phyloP scores from a whole-genome alignment of 2,797 vertebrate genomes.

The Furcifer pardalis region DNA sequence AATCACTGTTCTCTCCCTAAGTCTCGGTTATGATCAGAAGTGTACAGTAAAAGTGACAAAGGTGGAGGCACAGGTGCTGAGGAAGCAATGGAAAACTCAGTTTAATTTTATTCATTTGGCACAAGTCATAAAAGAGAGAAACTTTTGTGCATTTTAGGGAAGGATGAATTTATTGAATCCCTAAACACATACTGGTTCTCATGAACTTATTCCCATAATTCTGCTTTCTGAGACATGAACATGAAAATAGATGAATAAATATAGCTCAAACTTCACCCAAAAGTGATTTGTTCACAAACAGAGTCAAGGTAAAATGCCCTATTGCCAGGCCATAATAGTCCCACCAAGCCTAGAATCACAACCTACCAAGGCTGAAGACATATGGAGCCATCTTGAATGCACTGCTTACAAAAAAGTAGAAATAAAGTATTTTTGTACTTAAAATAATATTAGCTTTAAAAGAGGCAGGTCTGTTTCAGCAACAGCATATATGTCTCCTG shows the following conservation, averaged over 20 bases:
- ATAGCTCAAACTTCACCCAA: too few relatives aligned
- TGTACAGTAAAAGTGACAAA: slow-evolving; percentile 19
- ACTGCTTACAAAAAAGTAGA: too few relatives aligned
- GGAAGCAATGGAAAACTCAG: slow-evolving; percentile 26
- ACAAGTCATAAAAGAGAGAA: neutral
- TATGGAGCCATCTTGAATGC: too few relatives aligned
- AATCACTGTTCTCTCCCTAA: slow-evolving; percentile 5
- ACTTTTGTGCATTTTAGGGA: slow-evolving; percentile 24
- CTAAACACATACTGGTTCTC: slow-evolving; percentile 6
- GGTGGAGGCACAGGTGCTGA: slow-evolving; percentile 10
- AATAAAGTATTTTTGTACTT: too few relatives aligned
- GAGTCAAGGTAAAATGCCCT: too few relatives aligned
- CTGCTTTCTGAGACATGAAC: slow-evolving; percentile 37
- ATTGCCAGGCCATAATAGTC: too few relatives aligned
- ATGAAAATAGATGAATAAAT: slow-evolving; percentile 26
- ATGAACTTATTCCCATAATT: slow-evolving; percentile 39
- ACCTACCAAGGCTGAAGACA: too few relatives aligned
- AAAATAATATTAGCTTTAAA: too few relatives aligned
- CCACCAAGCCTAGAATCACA: too few relatives aligned
- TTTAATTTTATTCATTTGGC: slow-evolving; percentile 31
- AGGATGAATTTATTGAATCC: slow-evolving; percentile 21
- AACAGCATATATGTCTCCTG: too few relatives aligned
- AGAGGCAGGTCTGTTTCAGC: too few relatives aligned
- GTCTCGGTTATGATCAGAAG: slow-evolving; percentile 20
- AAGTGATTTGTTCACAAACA: too few relatives aligned